Base-by-base conservation (phyloP, 1,140 invertebrate species). In the Drosophila orena region DNA sequence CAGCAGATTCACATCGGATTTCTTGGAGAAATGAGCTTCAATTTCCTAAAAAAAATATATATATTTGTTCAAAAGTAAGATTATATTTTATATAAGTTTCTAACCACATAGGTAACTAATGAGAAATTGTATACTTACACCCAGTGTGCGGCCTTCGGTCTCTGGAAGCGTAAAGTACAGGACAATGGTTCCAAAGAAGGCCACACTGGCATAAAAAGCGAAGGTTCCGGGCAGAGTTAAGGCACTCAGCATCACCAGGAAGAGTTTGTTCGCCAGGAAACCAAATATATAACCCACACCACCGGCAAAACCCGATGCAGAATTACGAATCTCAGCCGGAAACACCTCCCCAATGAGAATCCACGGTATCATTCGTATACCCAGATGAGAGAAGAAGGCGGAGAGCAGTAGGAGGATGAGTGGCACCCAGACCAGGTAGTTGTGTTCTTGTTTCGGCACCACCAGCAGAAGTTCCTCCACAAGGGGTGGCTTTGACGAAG, bases 131-230 rank as follows among this genome's bases (percentile, higher is more conserved):
- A 3, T 34, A 70, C 91, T 85, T 79, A 92, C 91, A 12, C 66
- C 81, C 4, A 98, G 92, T 0, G 95, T 95, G 84, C 96, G 95
- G 0, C 96, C 96, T 92, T 98, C 97, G 0, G 97, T 98, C 93
- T 98, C 94, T 12, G 92, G 92, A 8, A 94, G 71, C 5, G 93
- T 89, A 47, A 94, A 94, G 68, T 94, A 95, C 2, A 95, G 77
- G 1, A 93, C 57, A 2, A 93, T 53, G 7, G 94, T 91, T 4
- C 96, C 95, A 4, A 95, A 54, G 54, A 97, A 94, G 38, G 96
- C 88, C 8, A 93, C 84, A 0, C 43, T 59, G 14, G 91, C 91
- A 54, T 93, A 94, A 44, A 96, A 93, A 30, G 95, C 93, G 76
- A 96, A 96, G 0, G 95, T 95, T 3, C 96, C 96, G 17, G 94